phyloP scores from a whole-genome alignment of 2,888 invertebrate species.

The Epiblema foenella region DNA sequence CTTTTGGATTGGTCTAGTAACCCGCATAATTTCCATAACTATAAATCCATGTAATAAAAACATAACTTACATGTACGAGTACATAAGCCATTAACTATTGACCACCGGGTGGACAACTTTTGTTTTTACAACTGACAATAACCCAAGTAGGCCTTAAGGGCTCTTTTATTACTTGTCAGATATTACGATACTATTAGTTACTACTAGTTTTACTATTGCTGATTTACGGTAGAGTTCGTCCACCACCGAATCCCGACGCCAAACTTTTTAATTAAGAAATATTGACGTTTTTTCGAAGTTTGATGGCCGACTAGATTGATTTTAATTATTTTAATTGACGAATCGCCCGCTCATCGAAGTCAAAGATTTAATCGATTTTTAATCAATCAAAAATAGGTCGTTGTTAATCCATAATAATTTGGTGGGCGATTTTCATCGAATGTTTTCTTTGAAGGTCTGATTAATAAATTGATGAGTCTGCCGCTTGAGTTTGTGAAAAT shows the following conservation, averaged over 20 bases:
- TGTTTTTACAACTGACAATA: too few species aligned
- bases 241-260: slow-evolving; percentile 52
- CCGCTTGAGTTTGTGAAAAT: slow-evolving; percentile 19
- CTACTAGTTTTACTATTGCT: not conserved
- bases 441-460: slow-evolving; percentile 28
- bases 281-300: slow-evolving; percentile 61
- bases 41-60: too few species aligned
- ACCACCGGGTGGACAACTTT: too few species aligned
- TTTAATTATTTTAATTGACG: slow-evolving; percentile 53
- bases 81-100: too few species aligned
- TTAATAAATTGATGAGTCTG: slow-evolving; percentile 35
- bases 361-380: slow-evolving; percentile 39
- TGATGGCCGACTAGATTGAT: slow-evolving; percentile 58
- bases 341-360: slow-evolving; percentile 28
- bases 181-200: too few species aligned
- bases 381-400: slow-evolving; percentile 41
- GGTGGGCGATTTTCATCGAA: slow-evolving; percentile 34
- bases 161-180: too few species aligned
- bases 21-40: too few species aligned
- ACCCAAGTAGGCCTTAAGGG: too few species aligned
- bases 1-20: too few species aligned
- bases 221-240: slow-evolving; percentile 22
- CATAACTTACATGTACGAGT: too few species aligned
- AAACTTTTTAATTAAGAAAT: slow-evolving; percentile 71
- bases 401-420: slow-evolving; percentile 45